phyloP scores from a whole-genome alignment of 2,797 vertebrate genomes.

The Sparus aurata region DNA sequence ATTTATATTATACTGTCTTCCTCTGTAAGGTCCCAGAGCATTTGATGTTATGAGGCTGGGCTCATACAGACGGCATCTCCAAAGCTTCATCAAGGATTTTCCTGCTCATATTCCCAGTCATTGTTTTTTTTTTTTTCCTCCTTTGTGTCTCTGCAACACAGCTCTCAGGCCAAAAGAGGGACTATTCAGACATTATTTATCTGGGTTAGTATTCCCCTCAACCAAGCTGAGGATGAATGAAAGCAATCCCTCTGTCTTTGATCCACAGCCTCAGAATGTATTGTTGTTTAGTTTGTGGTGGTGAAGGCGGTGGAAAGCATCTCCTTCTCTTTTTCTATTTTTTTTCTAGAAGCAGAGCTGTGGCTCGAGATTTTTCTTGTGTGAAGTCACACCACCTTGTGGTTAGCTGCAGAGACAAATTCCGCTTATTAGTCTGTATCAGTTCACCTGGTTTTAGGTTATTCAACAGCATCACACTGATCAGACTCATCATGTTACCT shows the following conservation, averaged over 20 bases:
- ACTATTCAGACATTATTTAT: slow-evolving; percentile 68
- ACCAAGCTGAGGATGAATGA: slow-evolving; percentile 68
- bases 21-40: slow-evolving; percentile 53
- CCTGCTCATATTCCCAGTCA: slow-evolving; percentile 54
- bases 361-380: slow-evolving; percentile 33
- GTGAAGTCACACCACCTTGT: slow-evolving; percentile 72
- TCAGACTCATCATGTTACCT: neutral
- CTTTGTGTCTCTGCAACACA: slow-evolving; percentile 51
- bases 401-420: slow-evolving; percentile 39
- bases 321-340: neutral
- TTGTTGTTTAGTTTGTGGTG: slow-evolving; percentile 66
- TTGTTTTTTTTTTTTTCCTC: slow-evolving; percentile 21
- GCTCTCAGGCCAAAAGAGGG: slow-evolving; percentile 58
- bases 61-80: slow-evolving; percentile 59
- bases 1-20: slow-evolving; percentile 55
- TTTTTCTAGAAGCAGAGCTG: slow-evolving; percentile 31
- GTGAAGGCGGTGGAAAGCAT: slow-evolving; percentile 53
- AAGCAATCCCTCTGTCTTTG: slow-evolving; percentile 67
- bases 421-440: slow-evolving; percentile 4
- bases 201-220: slow-evolving; percentile 63
- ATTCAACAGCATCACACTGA: neutral
- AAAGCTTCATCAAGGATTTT: slow-evolving; percentile 59
- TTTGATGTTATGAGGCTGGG: slow-evolving; percentile 57
- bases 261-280: slow-evolving; percentile 53
- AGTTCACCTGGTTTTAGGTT: slow-evolving; percentile 9